Conservation (phyloP, 2,888 invertebrate species). For the Tenodera sinensis region DNA sequence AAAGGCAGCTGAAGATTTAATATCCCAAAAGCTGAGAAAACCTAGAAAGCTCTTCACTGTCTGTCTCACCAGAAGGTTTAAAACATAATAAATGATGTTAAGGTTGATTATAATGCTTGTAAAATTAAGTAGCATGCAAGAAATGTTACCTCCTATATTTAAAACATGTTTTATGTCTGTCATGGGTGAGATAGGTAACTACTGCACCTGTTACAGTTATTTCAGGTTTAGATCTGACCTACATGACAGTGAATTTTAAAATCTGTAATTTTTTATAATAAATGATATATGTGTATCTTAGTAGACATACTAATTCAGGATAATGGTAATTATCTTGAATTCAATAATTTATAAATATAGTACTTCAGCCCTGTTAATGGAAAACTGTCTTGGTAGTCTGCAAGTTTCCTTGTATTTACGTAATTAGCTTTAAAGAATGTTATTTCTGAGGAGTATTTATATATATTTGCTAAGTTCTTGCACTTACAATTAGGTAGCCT, state of each 20-base stretch:
- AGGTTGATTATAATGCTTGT: not conserved
- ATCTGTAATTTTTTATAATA: no score
- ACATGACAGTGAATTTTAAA: not conserved
- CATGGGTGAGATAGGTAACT: not conserved
- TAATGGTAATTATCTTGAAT: no score
- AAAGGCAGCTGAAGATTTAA: not conserved
- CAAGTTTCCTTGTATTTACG: no score
- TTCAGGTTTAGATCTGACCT: not conserved
- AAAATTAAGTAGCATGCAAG: not conserved
- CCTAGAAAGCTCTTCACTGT: not conserved
- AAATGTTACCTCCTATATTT: not conserved
- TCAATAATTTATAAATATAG: no score
- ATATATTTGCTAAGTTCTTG: no score
- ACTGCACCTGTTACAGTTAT: not conserved
- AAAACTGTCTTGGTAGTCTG: no score
- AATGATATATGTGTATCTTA: no score
- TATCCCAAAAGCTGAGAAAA: not conserved
- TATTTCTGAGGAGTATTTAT: no score
- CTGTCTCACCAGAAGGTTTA: not conserved
- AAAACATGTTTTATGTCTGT: not conserved
- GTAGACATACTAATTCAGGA: no score
- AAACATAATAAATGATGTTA: not conserved
- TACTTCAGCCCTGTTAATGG: no score
- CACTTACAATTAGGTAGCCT: no score
- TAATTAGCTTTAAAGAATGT: no score